These are phyloP conservation scores for Melinaea menophilus DNA, from an alignment of 2,888 invertebrate genomes.

Conservation along the genomic window DNA sequence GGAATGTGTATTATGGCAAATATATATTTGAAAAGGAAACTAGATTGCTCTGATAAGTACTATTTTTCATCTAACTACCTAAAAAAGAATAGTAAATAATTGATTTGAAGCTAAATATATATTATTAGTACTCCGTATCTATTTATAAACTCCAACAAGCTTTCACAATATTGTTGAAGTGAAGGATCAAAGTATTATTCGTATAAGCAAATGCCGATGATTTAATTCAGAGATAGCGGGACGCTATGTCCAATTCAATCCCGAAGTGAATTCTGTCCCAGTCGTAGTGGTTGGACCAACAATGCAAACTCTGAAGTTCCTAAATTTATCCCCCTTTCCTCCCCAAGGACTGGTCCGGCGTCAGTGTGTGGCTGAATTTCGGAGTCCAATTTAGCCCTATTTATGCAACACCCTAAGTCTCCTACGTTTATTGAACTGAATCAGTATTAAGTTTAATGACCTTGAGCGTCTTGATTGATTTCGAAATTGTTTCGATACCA, in stretches of 20 bases:
- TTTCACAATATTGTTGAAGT: slow-evolving; percentile 15
- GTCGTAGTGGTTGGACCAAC: slow-evolving; percentile 55
- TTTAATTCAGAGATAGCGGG: slow-evolving; percentile 50
- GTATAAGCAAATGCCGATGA: slow-evolving; percentile 40
- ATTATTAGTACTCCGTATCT: no score
- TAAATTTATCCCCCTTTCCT: slow-evolving; percentile 51
- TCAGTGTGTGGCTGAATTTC: slow-evolving; percentile 52
- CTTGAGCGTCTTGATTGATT: slow-evolving; percentile 36
- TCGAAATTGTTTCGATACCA: slow-evolving; percentile 26
- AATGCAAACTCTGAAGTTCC: slow-evolving; percentile 65
- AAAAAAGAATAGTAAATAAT: no score
- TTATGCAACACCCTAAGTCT: slow-evolving; percentile 56
- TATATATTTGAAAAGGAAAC: no score
- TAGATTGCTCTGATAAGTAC: no score
- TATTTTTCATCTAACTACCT: no score
- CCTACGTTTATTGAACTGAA: slow-evolving; percentile 40
- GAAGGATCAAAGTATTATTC: slow-evolving; percentile 23
- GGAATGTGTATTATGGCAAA: no score
- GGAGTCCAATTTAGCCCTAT: slow-evolving; percentile 61
- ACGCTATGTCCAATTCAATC: slow-evolving; percentile 61
- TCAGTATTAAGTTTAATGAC: slow-evolving; percentile 34
- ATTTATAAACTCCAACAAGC: no score
- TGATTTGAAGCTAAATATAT: no score
- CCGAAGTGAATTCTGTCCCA: slow-evolving; percentile 52
- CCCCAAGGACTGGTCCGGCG: slow-evolving; percentile 48